Percentiles rank a stretch among this genome's conserved stretches.
phyloP scores from a whole-genome alignment of 1,140 invertebrate species.

The Littorina saxatilis region DNA sequence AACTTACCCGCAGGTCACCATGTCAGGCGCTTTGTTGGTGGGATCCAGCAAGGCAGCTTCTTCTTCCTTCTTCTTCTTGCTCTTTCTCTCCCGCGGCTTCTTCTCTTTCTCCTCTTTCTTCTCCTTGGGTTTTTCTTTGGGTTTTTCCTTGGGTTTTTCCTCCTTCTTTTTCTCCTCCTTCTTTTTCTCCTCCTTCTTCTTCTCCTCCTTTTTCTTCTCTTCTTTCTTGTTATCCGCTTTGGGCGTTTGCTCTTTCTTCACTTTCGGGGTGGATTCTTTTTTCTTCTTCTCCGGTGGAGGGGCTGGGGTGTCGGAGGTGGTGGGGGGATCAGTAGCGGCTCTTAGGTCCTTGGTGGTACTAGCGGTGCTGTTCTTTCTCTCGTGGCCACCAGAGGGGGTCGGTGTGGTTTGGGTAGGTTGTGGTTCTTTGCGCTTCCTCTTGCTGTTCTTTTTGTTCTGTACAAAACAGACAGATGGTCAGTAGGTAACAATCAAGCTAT shows the following conservation, averaged over 20 bases:
- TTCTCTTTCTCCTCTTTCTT: conserved; percentile 3
- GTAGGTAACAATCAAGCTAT: too few species aligned
- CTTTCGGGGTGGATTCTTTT: conserved; percentile 35
- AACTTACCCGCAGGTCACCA: conserved; percentile 47
- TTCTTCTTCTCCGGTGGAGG: conserved; percentile 30
- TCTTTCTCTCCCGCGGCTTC: neutral
- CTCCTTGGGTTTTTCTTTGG: conserved; percentile 1
- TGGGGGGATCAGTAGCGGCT: too few species aligned
- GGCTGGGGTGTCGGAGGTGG: neutral
- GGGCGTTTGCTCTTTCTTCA: conserved; percentile 31
- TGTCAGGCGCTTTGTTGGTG: conserved; percentile 38
- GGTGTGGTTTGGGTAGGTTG: neutral
- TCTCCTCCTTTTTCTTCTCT: conserved; percentile 24
- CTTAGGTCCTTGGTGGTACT: neutral
- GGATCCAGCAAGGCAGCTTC: conserved; percentile 14
- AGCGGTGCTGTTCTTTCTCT: neutral
- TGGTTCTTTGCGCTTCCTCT: conserved; percentile 52
- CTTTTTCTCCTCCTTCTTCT: conserved; percentile 21
- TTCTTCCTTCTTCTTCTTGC: conserved; percentile 25
- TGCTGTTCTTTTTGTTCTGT: conserved; percentile 48
- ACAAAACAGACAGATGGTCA: neutral
- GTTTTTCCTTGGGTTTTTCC: conserved; percentile 32
- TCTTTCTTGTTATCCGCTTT: conserved; percentile 24
- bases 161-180: conserved; percentile 5
- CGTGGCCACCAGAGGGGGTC: neutral